Conservation (phyloP, 2,888 invertebrate genomes). For the Halictus quadricinctus region DNA sequence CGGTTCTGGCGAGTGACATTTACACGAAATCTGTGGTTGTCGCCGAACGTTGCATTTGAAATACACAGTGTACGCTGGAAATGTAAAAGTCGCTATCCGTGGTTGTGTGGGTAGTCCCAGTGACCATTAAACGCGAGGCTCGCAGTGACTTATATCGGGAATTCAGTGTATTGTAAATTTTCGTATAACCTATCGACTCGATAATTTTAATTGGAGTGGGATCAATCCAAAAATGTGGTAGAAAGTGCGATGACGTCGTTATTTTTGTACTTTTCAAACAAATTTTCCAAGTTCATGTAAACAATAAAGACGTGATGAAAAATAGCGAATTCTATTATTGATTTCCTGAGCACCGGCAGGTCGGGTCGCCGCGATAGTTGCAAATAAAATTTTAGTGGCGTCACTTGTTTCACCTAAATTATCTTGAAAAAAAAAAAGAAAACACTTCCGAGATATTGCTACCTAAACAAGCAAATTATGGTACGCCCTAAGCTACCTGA, state of each 20-base stretch:
- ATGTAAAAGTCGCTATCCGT: too few species aligned
- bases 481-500: neutral
- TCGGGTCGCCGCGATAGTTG: neutral
- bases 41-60: too few species aligned
- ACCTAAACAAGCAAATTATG: neutral
- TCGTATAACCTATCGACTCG: neutral
- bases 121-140: too few species aligned
- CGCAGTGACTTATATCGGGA: too few species aligned
- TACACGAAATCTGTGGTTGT: too few species aligned
- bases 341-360: neutral
- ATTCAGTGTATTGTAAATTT: too few species aligned
- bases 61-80: too few species aligned
- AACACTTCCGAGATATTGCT: neutral
- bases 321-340: neutral
- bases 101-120: too few species aligned
- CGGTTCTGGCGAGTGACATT: too few species aligned
- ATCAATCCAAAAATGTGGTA: neutral
- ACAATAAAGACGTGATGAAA: neutral
- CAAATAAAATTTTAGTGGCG: neutral
- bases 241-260: neutral
- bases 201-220: neutral
- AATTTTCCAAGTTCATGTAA: neutral
- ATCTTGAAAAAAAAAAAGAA: neutral
- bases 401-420: neutral
- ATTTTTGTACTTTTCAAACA: neutral